Conservation (phyloP, 2,113 vertebrate species). For the Melanerpes formicivorus region DNA sequence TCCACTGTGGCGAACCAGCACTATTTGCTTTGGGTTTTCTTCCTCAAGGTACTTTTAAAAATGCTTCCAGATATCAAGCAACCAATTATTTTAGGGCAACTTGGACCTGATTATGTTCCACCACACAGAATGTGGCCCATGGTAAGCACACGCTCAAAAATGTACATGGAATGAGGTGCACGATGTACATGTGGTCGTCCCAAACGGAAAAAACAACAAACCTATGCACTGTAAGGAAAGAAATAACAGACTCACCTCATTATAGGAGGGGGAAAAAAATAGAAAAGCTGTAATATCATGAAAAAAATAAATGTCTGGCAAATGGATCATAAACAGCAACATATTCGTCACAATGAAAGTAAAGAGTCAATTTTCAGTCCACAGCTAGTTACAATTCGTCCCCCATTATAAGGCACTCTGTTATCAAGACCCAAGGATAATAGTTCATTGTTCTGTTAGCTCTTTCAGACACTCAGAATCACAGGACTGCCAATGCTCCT, state of each 20-base stretch:
- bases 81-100: conserved; percentile 51
- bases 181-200: rapidly evolving
- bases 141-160: background rate
- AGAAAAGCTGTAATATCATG: background rate
- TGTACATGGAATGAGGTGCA: background rate
- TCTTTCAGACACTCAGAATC: background rate
- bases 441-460: conserved; percentile 8
- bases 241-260: background rate
- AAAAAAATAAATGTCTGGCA: background rate
- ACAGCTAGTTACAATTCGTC: background rate
- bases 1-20: conserved; percentile 83
- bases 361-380: conserved; percentile 5
- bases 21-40: conserved; percentile 76
- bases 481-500: background rate
- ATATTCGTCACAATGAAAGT: background rate
- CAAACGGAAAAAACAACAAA: background rate
- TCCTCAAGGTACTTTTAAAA: conserved; percentile 83
- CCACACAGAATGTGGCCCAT: background rate
- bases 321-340: background rate
- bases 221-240: background rate
- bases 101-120: background rate
- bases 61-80: conserved; percentile 80
- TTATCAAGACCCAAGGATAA: conserved; percentile 25
- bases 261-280: background rate
- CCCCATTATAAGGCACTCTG: background rate